Evolutionary conservation across 64 coral and sea anemone genomes (phyloP).

Genomic region (Anthopleura sola): DNA sequence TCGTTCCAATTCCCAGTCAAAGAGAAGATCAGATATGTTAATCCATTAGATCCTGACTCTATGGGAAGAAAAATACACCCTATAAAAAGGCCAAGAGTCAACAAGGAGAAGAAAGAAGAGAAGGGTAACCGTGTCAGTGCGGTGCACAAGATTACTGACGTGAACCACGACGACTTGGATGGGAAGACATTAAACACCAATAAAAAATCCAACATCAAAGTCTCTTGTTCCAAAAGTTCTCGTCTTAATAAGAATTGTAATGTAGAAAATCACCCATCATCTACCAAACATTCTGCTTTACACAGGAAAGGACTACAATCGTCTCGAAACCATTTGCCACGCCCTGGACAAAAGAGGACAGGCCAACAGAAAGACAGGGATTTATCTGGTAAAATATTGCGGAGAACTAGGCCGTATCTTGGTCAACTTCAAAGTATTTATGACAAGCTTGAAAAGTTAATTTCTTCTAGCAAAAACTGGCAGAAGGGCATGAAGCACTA

Average conservation of each 20-base stretch:
- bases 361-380: background rate
- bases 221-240: background rate
- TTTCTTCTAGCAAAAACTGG: slow-evolving; percentile 25
- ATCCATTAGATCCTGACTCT: slow-evolving; percentile 43
- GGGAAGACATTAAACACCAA: background rate
- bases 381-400: background rate
- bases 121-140: background rate
- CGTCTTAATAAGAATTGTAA: background rate
- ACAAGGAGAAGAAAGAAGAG: background rate
- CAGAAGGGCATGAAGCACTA: background rate
- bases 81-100: slow-evolving; percentile 19
- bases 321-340: background rate
- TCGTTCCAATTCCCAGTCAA: slow-evolving; percentile 80
- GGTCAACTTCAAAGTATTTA: slow-evolving; percentile 58
- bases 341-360: background rate
- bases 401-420: slow-evolving; percentile 17
- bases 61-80: slow-evolving; percentile 74
- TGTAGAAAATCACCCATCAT: background rate
- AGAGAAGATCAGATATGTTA: slow-evolving; percentile 44
- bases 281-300: background rate
- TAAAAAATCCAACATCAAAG: background rate
- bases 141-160: background rate
- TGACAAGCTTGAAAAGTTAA: slow-evolving; percentile 43
- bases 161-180: background rate
- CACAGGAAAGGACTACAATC: background rate